phyloP scores from a whole-genome alignment of 2,888 invertebrate species.

The Diarsia mendica region DNA sequence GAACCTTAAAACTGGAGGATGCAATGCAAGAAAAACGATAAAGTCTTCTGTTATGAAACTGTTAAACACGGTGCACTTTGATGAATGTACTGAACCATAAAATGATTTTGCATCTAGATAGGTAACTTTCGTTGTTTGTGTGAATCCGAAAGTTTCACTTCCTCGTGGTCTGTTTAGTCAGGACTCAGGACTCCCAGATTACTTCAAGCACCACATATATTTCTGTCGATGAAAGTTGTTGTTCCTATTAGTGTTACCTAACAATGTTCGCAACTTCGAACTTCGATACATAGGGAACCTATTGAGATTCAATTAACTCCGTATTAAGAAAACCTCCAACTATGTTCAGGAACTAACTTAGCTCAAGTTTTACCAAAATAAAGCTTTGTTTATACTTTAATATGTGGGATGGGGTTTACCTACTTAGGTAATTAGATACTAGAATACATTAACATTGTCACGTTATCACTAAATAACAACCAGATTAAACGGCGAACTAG shows the following conservation, averaged over 20 bases:
- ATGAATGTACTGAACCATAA: neutral
- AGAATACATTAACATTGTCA: slow-evolving; percentile 9
- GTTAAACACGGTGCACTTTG: neutral
- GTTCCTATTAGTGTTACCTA: slow-evolving; percentile 16
- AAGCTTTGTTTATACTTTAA: slow-evolving; percentile 18
- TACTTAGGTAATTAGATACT: slow-evolving; percentile 2
- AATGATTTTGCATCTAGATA: neutral
- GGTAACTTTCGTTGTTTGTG: neutral
- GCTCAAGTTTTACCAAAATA: slow-evolving; percentile 44
- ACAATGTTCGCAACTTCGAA: slow-evolving; percentile 43
- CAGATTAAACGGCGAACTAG: neutral
- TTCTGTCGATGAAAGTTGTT: slow-evolving; percentile 25
- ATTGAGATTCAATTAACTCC: slow-evolving; percentile 62
- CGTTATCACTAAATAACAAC: slow-evolving; percentile 8
- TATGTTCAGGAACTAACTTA: slow-evolving; percentile 31
- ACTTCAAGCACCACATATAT: slow-evolving; percentile 15
- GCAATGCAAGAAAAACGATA: neutral
- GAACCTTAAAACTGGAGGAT: neutral
- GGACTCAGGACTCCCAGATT: slow-evolving; percentile 8
- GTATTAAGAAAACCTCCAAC: slow-evolving; percentile 48
- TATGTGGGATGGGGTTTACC: slow-evolving; percentile 4
- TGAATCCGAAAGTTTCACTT: slow-evolving; percentile 3
- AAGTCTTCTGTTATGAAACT: neutral
- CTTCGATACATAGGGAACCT: slow-evolving; percentile 34
- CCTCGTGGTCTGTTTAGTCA: slow-evolving; percentile 1